phyloP scores from a whole-genome alignment of 2,888 invertebrate species.

The Trachelus tabidus region DNA sequence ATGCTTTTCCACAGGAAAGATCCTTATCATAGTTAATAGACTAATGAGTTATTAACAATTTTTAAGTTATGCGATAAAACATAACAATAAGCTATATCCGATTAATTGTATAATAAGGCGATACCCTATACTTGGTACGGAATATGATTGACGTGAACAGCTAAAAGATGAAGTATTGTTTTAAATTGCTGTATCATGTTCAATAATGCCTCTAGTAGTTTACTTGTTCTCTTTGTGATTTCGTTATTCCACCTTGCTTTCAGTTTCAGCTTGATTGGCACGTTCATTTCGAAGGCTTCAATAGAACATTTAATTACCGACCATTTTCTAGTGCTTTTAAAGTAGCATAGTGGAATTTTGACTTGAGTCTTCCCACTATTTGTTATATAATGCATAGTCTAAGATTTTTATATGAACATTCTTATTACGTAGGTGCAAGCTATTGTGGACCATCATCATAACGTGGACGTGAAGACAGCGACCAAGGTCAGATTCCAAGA shows the following conservation, averaged over 20 bases:
- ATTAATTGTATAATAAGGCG: not conserved
- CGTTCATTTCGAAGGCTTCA: slow-evolving; percentile 57
- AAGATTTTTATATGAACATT: not conserved
- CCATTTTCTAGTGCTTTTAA: slow-evolving; percentile 51
- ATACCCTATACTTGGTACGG: not conserved
- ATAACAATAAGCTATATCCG: not conserved
- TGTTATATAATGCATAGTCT: not conserved
- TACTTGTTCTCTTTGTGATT: slow-evolving; percentile 2
- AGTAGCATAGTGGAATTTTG: slow-evolving; percentile 45
- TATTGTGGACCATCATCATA: slow-evolving; percentile 90
- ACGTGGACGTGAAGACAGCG: slow-evolving; percentile 78
- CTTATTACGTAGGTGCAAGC: slow-evolving; percentile 81
- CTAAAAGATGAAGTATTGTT: not conserved
- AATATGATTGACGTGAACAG: not conserved
- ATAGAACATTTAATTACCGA: slow-evolving; percentile 49
- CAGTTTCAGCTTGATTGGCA: slow-evolving; percentile 58
- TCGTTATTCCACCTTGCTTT: slow-evolving; percentile 17
- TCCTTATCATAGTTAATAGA: not conserved
- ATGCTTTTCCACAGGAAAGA: not conserved
- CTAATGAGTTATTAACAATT: not conserved
- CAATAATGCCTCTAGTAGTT: not conserved
- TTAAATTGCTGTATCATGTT: not conserved
- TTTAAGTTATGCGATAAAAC: not conserved
- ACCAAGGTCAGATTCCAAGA: slow-evolving; percentile 91
- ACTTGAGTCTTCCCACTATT: slow-evolving; percentile 7